phyloP scores from a whole-genome alignment of 2,113 vertebrate species.

The Grammomys surdaster region DNA sequence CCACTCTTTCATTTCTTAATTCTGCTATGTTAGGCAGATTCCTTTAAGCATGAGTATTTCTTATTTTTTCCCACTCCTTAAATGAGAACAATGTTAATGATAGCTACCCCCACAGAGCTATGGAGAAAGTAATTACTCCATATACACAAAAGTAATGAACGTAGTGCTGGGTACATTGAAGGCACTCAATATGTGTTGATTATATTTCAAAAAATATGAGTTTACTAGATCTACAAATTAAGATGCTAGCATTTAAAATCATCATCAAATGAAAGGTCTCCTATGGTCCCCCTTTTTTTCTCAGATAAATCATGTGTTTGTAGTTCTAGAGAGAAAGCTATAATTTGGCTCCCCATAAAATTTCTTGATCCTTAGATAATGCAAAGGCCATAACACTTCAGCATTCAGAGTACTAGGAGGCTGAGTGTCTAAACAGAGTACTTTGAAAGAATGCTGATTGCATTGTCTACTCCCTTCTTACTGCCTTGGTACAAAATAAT shows the following conservation, averaged over 20 bases:
- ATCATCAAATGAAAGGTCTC: constrained; percentile 63
- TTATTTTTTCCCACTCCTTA: constrained; percentile 45
- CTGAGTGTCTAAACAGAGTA: constrained; percentile 59
- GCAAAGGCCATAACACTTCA: constrained; percentile 51
- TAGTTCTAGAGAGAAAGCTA: constrained; percentile 62
- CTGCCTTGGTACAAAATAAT: constrained; percentile 74
- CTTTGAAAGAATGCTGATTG: constrained; percentile 75
- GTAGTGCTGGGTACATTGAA: background rate
- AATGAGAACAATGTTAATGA: constrained; percentile 5
- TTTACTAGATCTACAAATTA: constrained; percentile 17
- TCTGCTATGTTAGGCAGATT: constrained; percentile 13
- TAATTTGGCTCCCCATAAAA: constrained; percentile 68
- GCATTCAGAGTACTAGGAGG: constrained; percentile 66
- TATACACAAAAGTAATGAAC: background rate
- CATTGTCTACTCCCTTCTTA: constrained; percentile 50
- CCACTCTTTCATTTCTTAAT: constrained; percentile 38
- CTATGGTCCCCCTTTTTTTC: constrained; percentile 61
- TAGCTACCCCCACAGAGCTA: background rate
- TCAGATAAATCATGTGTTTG: constrained; percentile 61
- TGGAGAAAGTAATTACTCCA: background rate
- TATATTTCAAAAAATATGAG: constrained; percentile 58
- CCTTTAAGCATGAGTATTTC: constrained; percentile 3
- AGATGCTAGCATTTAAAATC: constrained; percentile 68
- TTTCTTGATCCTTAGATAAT: constrained; percentile 49
- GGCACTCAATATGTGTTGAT: constrained; percentile 31